A percentile compares a stretch with the other conserved stretches of the same genome.
phyloP scores from a whole-genome alignment of 2,888 invertebrate genomes.

The Thecocarcelia acutangulata region DNA sequence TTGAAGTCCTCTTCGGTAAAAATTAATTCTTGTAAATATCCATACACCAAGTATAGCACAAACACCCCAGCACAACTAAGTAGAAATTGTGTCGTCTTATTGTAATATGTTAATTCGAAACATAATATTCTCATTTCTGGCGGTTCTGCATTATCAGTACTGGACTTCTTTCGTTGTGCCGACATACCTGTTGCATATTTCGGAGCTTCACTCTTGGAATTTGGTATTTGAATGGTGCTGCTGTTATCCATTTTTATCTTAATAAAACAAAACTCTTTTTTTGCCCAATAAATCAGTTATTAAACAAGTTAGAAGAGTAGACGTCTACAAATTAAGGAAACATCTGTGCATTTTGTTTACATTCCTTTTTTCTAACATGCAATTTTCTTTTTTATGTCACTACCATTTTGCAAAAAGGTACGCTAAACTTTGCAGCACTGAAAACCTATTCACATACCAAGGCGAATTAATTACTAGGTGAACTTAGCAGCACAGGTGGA shows the following conservation, averaged over 20 bases:
- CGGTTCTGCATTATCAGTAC: conserved; percentile 32
- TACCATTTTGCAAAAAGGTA: neutral
- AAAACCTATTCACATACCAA: too few species aligned
- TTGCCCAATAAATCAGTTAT: conserved; percentile 4
- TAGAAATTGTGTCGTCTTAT: conserved; percentile 86
- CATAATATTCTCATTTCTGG: conserved; percentile 86
- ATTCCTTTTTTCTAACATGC: conserved; percentile 27
- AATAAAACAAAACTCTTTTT: neutral
- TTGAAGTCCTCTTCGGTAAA: conserved; percentile 94
- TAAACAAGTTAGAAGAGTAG: conserved; percentile 1
- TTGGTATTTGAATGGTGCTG: conserved; percentile 37
- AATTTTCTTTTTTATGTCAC: conserved; percentile 1
- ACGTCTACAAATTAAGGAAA: conserved; percentile 25
- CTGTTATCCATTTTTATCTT: conserved; percentile 25
- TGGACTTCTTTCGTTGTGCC: conserved; percentile 56
- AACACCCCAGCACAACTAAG: conserved; percentile 91
- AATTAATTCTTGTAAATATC: conserved; percentile 95
- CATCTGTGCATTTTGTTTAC: conserved; percentile 30
- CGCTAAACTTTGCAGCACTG: neutral
- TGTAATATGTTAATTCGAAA: conserved; percentile 87
- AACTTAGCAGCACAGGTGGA: too few species aligned
- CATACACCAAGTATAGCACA: conserved; percentile 93
- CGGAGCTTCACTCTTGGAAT: neutral
- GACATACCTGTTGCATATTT: neutral
- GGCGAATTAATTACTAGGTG: too few species aligned